Percentiles rank a stretch among this genome's conserved stretches.
phyloP scores from a whole-genome alignment of 2,797 vertebrate genomes.

The Anabacerthia variegaticeps region DNA sequence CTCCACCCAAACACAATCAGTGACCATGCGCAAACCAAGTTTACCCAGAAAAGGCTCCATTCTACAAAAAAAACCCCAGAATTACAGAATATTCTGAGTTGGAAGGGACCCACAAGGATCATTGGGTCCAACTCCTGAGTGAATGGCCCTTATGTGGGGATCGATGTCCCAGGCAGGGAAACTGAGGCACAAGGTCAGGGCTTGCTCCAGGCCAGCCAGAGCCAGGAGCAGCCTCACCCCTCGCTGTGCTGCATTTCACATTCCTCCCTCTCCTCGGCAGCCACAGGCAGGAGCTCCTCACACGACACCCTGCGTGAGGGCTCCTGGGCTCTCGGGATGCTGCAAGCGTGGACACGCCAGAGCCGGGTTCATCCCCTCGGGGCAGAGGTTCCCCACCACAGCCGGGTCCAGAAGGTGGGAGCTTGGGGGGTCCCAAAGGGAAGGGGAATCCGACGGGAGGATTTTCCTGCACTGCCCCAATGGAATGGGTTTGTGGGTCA shows the following conservation, averaged over 20 bases:
- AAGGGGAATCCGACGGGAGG: fast-evolving
- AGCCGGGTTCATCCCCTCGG: background rate
- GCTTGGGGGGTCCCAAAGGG: background rate
- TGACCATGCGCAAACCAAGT: fast-evolving
- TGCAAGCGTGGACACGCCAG: background rate
- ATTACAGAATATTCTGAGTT: background rate
- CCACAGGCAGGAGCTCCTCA: background rate
- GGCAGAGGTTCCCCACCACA: background rate
- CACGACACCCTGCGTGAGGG: background rate
- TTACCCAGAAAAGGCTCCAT: background rate
- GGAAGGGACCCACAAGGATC: background rate
- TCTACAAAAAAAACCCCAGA: background rate
- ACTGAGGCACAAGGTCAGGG: background rate
- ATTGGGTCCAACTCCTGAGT: too few relatives aligned
- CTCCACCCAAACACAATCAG: background rate
- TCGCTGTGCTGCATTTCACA: background rate
- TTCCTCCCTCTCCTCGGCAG: background rate
- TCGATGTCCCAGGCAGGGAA: background rate
- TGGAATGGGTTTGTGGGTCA: background rate
- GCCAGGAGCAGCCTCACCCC: background rate
- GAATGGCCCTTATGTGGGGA: background rate
- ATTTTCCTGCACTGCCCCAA: fast-evolving
- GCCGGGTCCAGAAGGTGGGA: fast-evolving
- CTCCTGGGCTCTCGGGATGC: background rate
- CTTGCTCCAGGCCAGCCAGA: background rate